Evolutionary conservation across 30 jellyfish, hydroid and myxozoan genomes (phyloP).

Genomic region (Catostylus mosaicus): DNA sequence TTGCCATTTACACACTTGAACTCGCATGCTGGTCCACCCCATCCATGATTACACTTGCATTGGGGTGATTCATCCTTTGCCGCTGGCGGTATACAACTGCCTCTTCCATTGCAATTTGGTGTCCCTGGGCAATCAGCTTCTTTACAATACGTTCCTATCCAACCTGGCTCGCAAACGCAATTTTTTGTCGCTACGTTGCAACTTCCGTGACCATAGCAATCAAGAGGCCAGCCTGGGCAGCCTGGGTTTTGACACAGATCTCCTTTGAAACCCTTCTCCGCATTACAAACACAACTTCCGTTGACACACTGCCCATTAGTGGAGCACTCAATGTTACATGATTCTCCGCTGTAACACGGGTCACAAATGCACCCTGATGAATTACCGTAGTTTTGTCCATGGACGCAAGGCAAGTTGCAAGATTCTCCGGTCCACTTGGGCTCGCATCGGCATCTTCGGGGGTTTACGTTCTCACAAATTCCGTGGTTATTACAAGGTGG

Average conservation of each 20-base stretch:
- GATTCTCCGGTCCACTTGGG: slow-evolving; percentile 72
- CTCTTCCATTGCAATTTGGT: slow-evolving; percentile 69
- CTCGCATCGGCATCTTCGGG: slow-evolving; percentile 64
- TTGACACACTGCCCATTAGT: slow-evolving; percentile 56
- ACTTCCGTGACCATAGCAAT: slow-evolving; percentile 64
- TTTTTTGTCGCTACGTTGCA: slow-evolving; percentile 64
- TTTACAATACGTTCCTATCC: slow-evolving; percentile 70
- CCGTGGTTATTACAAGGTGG: slow-evolving; percentile 57
- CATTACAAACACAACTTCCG: slow-evolving; percentile 62
- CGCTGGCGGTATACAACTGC: slow-evolving; percentile 54
- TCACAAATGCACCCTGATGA: slow-evolving; percentile 64
- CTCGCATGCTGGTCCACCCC: slow-evolving; percentile 86
- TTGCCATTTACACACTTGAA: slow-evolving; percentile 62
- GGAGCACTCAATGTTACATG: slow-evolving; percentile 57
- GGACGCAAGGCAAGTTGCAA: slow-evolving; percentile 41
- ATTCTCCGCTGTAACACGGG: slow-evolving; percentile 66
- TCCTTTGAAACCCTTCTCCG: slow-evolving; percentile 63
- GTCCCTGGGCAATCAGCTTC: slow-evolving; percentile 81
- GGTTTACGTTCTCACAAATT: slow-evolving; percentile 54
- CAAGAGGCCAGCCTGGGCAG: slow-evolving; percentile 75
- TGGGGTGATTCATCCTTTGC: slow-evolving; percentile 31
- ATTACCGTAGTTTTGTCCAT: slow-evolving; percentile 59
- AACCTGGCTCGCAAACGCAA: slow-evolving; percentile 67
- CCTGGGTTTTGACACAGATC: slow-evolving; percentile 45
- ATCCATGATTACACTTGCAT: slow-evolving; percentile 58